A percentile compares a stretch with the other conserved stretches of the same genome.
Conservation (phyloP, 2,888 invertebrate species). For the Branchipolynoe longqiensis region DNA sequence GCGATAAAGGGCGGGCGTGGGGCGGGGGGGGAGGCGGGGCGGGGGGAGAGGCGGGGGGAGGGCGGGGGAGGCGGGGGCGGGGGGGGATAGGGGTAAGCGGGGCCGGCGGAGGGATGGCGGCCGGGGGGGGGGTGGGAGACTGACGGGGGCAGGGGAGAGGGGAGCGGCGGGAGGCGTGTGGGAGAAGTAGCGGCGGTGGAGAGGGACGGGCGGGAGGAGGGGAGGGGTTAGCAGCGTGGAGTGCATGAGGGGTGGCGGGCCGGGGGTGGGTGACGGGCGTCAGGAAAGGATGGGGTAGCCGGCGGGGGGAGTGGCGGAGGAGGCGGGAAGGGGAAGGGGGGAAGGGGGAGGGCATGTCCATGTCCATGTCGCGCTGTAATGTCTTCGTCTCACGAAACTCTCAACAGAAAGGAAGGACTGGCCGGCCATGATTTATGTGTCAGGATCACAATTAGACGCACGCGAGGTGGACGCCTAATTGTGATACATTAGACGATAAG, state of each 20-base stretch:
- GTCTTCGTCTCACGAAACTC: neutral
- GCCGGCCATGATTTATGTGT: neutral
- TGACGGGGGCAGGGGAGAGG: too few species aligned
- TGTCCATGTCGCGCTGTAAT: neutral
- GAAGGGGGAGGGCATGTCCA: too few species aligned
- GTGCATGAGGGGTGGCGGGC: neutral
- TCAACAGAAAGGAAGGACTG: neutral
- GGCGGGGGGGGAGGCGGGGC: neutral
- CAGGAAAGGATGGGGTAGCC: too few species aligned
- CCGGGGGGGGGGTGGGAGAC: neutral
- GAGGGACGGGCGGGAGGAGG: too few species aligned
- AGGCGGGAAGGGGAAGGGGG: conserved; percentile 4
- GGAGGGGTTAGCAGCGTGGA: neutral
- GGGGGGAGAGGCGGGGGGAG: neutral
- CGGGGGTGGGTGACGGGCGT: too few species aligned
- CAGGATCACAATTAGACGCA: neutral
- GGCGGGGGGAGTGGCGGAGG: neutral
- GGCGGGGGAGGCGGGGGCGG: too few species aligned
- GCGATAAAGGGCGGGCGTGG: neutral
- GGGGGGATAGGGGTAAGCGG: too few species aligned
- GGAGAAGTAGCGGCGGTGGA: neutral
- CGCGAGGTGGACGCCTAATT: neutral
- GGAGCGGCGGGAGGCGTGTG: neutral
- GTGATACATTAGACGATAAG: neutral
- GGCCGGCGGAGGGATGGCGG: neutral